phyloP scores from a whole-genome alignment of 2,113 vertebrate genomes.

The Megaceryle maxima region DNA sequence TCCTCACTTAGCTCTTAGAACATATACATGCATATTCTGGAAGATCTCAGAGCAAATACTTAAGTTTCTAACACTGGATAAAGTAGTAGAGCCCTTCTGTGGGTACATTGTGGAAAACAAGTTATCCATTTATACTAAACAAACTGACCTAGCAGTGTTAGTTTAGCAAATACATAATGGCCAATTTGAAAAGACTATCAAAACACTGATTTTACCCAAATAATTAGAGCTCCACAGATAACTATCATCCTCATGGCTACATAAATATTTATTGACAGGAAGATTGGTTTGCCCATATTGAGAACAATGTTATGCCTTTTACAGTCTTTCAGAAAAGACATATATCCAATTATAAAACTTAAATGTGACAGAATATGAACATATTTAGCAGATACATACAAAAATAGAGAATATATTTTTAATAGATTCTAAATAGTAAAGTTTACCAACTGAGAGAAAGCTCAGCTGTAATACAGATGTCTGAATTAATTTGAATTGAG shows the following conservation, averaged over 20 bases:
- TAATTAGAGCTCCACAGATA: neutral
- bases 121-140: neutral
- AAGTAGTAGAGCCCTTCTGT: neutral
- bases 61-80: neutral
- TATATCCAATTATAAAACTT: neutral
- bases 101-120: neutral
- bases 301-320: neutral
- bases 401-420: neutral
- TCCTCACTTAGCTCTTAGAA: neutral
- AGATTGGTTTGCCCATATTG: neutral
- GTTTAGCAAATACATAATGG: neutral
- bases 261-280: neutral
- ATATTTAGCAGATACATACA: neutral
- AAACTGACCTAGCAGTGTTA: neutral
- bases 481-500: neutral
- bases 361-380: neutral
- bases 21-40: rapidly evolving
- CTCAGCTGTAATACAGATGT: neutral
- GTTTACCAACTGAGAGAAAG: neutral
- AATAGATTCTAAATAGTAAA: neutral
- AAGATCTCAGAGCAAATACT: neutral
- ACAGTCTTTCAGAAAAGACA: neutral
- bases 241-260: neutral
- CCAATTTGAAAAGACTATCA: neutral
- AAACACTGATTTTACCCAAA: neutral